These are phyloP conservation scores for Eolophus roseicapilla DNA, from an alignment of 2,113 vertebrate genomes.

Conservation along the genomic window DNA sequence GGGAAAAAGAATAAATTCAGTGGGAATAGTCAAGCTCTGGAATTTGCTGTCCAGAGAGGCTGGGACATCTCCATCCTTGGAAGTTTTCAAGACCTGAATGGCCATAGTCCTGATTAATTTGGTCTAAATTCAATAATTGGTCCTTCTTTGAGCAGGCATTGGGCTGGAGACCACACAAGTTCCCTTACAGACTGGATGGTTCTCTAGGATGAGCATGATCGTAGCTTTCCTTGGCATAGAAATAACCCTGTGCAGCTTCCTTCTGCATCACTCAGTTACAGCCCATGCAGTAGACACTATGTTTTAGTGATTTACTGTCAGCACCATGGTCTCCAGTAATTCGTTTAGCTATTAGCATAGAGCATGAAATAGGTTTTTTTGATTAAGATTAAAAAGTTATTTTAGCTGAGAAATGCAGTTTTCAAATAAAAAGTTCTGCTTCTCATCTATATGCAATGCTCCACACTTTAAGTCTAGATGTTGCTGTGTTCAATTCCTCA, in stretches of 20 bases:
- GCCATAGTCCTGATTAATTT: not conserved
- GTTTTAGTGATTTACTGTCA: not conserved
- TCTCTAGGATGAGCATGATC: not conserved
- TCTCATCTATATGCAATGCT: not conserved
- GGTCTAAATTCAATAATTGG: not conserved
- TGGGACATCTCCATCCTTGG: not conserved
- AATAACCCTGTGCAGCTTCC: not conserved
- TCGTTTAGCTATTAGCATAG: not conserved
- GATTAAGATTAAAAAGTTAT: not conserved
- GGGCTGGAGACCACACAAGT: not conserved
- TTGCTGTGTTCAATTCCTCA: not conserved
- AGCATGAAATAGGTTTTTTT: not conserved
- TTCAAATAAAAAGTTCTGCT: not conserved
- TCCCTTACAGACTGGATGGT: not conserved
- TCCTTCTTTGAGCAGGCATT: not conserved
- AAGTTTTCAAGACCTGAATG: not conserved
- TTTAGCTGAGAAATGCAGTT: not conserved
- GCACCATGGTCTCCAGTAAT: not conserved
- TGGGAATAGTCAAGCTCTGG: not conserved
- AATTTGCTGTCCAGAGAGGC: not conserved
- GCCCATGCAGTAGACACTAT: fast-evolving
- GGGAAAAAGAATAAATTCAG: not conserved
- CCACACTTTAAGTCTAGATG: not conserved
- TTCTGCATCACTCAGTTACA: not conserved
- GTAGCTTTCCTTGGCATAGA: not conserved